phyloP scores from a whole-genome alignment of 2,888 invertebrate genomes.

The Tenthredo mesomela region DNA sequence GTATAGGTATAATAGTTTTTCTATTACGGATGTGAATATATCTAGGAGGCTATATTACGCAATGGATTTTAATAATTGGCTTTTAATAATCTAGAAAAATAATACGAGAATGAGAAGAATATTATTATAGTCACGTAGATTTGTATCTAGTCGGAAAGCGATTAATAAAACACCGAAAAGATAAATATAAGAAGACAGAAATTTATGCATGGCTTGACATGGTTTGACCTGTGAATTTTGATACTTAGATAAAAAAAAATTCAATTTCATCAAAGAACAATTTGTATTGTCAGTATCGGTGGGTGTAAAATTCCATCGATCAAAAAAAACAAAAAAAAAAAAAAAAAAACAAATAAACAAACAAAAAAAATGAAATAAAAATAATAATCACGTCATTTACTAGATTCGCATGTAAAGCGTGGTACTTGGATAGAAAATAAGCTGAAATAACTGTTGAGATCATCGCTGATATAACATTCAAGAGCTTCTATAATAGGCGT shows the following conservation, averaged over 20 bases:
- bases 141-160: background rate
- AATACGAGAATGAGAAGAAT: background rate
- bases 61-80: background rate
- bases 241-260: background rate
- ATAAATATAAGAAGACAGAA: background rate
- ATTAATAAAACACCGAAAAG: background rate
- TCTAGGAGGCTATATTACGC: background rate
- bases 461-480: slow-evolving; percentile 59
- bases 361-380: background rate
- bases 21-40: background rate
- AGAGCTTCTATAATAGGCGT: slow-evolving; percentile 66
- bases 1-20: background rate
- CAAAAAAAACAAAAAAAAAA: background rate
- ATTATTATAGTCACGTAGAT: background rate
- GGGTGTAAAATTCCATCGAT: background rate
- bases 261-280: background rate
- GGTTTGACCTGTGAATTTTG: background rate
- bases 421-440: background rate
- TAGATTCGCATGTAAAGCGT: background rate
- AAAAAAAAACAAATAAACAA: background rate
- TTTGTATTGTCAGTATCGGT: background rate
- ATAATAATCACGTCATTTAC: slow-evolving; percentile 38
- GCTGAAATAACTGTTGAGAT: slow-evolving; percentile 61
- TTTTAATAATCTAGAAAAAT: background rate
- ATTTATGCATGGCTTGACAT: background rate